Base-by-base conservation (phyloP, 2,888 invertebrate species). In the Cerastoderma edule region DNA sequence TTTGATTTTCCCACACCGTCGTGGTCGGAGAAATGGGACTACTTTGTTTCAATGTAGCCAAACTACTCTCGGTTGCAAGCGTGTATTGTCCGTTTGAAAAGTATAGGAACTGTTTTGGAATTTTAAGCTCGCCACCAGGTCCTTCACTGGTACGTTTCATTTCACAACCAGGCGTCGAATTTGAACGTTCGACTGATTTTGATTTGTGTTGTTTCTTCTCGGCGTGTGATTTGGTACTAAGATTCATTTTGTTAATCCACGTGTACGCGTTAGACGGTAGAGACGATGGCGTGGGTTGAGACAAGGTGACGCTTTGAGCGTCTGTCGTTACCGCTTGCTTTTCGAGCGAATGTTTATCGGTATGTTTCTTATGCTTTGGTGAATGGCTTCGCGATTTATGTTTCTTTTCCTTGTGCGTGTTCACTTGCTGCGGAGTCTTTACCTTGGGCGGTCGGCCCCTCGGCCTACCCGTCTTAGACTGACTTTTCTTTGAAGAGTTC, bases 1-100 rank as follows among this genome's bases (percentile, higher is more conserved):
- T 53, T 24, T 39, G 63, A 19, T 68, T 35, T 53, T 81, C 81
- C 27, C 67, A 65, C 33, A 81, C 81, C 28, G 81, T 81, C 57
- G 66, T 67, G 8, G 81, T 73, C 1, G 81, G 81, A 4, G 81
- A 81, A 6, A 78, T 48, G n/a, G 81, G 81, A 35, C 81, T 81
- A 46, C 81, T 81, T 67, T 78, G 75, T 68, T 81, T 81, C 35
- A 78, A 60, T 8, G 66, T 67, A n/a, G 39, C 70, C 16, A 78
- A 44, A 30, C 60, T 76, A 48, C 75, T 81, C 13, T 65, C 78
- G 48, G 73, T 78, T 22, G 81, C 73, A 13, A 81, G 67, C 1
- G 81, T 81, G 44, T 81, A 81, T 53, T 81, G 78, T 16, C 81
- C 81, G 35, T 81, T 81, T 24, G 81, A 78, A 44, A 78, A 81